Percentiles rank a stretch among this genome's conserved stretches.
Conservation (phyloP, 2,113 vertebrate species). For the Corapipo altera region DNA sequence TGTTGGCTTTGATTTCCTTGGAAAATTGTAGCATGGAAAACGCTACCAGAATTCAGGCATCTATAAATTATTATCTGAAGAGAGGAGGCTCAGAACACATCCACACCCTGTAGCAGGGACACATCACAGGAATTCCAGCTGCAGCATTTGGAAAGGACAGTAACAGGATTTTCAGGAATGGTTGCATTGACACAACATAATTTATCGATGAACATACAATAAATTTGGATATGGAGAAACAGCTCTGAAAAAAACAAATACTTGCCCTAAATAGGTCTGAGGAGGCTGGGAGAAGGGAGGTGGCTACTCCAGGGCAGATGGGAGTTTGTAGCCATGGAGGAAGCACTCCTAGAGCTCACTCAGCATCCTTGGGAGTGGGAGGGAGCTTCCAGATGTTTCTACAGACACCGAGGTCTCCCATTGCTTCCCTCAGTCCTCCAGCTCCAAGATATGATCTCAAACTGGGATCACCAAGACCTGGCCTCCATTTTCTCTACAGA, state of each 20-base stretch:
- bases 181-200: accelerated
- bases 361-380: neutral
- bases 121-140: neutral
- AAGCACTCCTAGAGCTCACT: neutral
- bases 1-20: neutral
- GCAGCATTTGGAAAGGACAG: neutral
- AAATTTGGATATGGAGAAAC: accelerated
- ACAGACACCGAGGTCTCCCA: neutral
- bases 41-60: neutral
- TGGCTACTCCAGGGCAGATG: neutral
- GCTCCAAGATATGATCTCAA: accelerated
- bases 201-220: accelerated
- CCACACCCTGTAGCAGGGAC: neutral
- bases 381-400: neutral
- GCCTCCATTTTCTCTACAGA: neutral
- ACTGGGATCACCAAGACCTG: accelerated
- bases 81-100: neutral
- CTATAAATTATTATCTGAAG: neutral
- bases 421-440: neutral
- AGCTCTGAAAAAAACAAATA: accelerated
- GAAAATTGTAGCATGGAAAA: accelerated
- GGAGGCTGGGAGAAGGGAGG: neutral
- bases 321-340: neutral
- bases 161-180: neutral
- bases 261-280: accelerated